Percentiles rank a stretch among this genome's conserved stretches.
phyloP scores from a whole-genome alignment of 2,888 invertebrate species.

The Callimorpha dominula region DNA sequence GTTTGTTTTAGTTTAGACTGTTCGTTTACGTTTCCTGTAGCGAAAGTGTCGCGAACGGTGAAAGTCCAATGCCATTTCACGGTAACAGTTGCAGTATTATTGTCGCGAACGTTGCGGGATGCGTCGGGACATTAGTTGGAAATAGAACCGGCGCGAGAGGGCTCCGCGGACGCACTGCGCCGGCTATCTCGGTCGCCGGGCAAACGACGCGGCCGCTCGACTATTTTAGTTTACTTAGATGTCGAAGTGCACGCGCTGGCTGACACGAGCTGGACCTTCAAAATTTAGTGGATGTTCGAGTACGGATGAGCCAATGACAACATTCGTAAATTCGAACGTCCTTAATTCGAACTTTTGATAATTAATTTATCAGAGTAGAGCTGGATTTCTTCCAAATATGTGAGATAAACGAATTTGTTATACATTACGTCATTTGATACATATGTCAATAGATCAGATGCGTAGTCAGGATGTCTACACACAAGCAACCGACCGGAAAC shows the following conservation, averaged over 20 bases:
- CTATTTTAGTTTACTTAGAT: slow-evolving; percentile 86
- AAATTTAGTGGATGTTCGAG: slow-evolving; percentile 53
- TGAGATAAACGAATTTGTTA: slow-evolving; percentile 17
- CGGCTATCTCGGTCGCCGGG: slow-evolving; percentile 85
- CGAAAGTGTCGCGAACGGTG: slow-evolving; percentile 79
- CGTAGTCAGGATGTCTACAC: slow-evolving; percentile 42
- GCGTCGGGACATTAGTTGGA: slow-evolving; percentile 79
- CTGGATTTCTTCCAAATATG: slow-evolving; percentile 2
- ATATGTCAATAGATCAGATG: slow-evolving; percentile 52
- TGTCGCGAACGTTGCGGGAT: slow-evolving; percentile 76
- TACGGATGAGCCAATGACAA: slow-evolving; percentile 56
- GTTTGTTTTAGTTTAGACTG: slow-evolving; percentile 63
- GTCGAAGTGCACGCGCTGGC: slow-evolving; percentile 81
- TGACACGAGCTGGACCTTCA: slow-evolving; percentile 80
- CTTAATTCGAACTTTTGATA: slow-evolving; percentile 23
- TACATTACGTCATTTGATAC: slow-evolving; percentile 51
- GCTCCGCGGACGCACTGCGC: slow-evolving; percentile 83
- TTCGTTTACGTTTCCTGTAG: slow-evolving; percentile 78
- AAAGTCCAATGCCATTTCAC: slow-evolving; percentile 85
- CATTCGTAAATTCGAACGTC: slow-evolving; percentile 45
- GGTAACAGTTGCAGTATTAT: slow-evolving; percentile 74
- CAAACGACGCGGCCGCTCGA: slow-evolving; percentile 74
- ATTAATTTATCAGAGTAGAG: slow-evolving; percentile 28
- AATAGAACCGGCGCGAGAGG: slow-evolving; percentile 85
- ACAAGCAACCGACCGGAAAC: slow-evolving; percentile 53